Conservation (phyloP, 2,888 invertebrate genomes). For the Physocephala rufipes region DNA sequence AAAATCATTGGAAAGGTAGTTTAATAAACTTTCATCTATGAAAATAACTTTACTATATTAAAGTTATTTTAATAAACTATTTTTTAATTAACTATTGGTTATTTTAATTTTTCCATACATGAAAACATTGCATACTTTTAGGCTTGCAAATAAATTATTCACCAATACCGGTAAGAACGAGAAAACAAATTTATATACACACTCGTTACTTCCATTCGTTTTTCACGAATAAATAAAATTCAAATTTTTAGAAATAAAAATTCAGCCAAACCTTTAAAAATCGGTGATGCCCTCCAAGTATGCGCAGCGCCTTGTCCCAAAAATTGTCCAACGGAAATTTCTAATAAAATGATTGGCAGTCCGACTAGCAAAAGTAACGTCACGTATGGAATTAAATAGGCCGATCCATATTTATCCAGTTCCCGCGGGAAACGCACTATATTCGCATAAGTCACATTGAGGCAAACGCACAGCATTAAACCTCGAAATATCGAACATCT, state of each 20-base stretch:
- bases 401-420: conserved; percentile 63
- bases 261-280: conserved; percentile 62
- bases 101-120: conserved; percentile 20
- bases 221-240: too few relatives aligned
- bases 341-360: conserved; percentile 64
- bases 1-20: too few relatives aligned
- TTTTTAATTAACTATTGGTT: too few relatives aligned
- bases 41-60: too few relatives aligned
- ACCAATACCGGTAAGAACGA: too few relatives aligned
- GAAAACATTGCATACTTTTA: conserved; percentile 29
- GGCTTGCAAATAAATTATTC: neutral
- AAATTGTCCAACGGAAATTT: conserved; percentile 66
- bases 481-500: conserved; percentile 67
- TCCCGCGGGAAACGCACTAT: conserved; percentile 66
- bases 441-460: conserved; percentile 65
- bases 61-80: too few relatives aligned
- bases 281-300: conserved; percentile 65
- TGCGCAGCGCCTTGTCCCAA: conserved; percentile 66
- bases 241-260: too few relatives aligned
- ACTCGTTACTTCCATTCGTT: too few relatives aligned
- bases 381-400: conserved; percentile 64
- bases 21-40: too few relatives aligned
- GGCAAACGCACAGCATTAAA: conserved; percentile 64
- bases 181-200: too few relatives aligned
- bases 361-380: conserved; percentile 65